Evolutionary conservation across 1,140 invertebrate genomes (phyloP).

Genomic region (Polypedilum vanderplanki): DNA sequence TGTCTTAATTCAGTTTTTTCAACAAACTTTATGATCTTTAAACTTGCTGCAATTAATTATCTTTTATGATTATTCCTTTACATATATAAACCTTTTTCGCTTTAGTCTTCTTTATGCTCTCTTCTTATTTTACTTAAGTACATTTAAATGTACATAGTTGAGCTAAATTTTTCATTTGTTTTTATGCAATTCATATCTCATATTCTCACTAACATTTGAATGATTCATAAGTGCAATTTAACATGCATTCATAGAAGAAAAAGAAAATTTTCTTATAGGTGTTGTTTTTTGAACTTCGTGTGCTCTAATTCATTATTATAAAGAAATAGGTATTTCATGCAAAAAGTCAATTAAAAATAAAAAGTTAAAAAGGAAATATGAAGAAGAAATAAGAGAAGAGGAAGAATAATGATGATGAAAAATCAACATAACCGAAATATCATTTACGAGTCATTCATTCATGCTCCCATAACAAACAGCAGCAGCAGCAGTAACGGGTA

Average conservation of each 20-base stretch:
- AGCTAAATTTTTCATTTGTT: no score
- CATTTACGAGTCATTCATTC: background rate
- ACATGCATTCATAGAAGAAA: no score
- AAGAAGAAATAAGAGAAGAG: background rate
- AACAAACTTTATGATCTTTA: slow-evolving; percentile 14
- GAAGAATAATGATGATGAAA: slow-evolving; percentile 13
- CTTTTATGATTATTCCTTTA: background rate
- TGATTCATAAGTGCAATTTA: no score
- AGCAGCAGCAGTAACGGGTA: background rate
- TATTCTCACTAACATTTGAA: no score
- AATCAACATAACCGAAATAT: slow-evolving; percentile 14
- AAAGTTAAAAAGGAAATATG: background rate
- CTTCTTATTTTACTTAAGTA: no score
- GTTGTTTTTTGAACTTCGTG: no score
- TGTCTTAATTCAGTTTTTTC: slow-evolving; percentile 12
- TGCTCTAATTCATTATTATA: no score
- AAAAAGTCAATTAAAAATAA: background rate
- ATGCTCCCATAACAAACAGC: slow-evolving; percentile 2
- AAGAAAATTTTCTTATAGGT: no score
- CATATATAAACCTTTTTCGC: background rate
- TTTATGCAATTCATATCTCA: no score
- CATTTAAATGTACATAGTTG: no score
- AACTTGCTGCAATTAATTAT: slow-evolving; percentile 13
- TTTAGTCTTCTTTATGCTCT: no score
- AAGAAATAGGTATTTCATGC: no score